Percentiles rank a stretch among this genome's conserved stretches.
These are phyloP conservation scores for Neotoxoptera formosana DNA, from an alignment of 1,140 invertebrate species.

Conservation along the genomic window DNA sequence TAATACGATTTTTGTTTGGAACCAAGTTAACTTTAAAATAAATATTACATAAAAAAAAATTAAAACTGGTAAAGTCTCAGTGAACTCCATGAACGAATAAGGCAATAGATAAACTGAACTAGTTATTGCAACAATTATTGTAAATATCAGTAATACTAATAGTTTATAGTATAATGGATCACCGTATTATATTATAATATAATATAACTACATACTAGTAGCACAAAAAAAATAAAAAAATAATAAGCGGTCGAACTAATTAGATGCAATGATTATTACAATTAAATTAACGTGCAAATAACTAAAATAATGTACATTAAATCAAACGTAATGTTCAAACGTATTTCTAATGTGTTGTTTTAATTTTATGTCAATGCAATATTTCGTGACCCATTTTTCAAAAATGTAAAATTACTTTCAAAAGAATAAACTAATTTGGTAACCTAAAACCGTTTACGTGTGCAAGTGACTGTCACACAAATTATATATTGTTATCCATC, in stretches of 20 bases:
- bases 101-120: background rate
- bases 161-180: background rate
- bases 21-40: background rate
- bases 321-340: background rate
- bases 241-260: background rate
- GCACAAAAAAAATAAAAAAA: background rate
- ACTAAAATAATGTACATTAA: background rate
- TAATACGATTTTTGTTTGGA: background rate
- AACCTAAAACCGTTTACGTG: background rate
- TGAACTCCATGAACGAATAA: background rate
- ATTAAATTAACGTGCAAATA: background rate
- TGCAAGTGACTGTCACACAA: background rate
- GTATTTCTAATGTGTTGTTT: background rate
- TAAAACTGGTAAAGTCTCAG: background rate
- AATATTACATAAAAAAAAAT: background rate
- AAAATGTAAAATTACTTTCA: background rate
- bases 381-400: background rate
- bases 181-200: background rate
- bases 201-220: background rate
- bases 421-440: slow-evolving; percentile 12
- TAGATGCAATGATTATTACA: background rate
- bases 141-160: background rate
- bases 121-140: background rate
- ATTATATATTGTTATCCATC: background rate
- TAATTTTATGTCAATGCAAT: background rate